Conservation (phyloP, 2,888 invertebrate species). For the Sipha maydis region DNA sequence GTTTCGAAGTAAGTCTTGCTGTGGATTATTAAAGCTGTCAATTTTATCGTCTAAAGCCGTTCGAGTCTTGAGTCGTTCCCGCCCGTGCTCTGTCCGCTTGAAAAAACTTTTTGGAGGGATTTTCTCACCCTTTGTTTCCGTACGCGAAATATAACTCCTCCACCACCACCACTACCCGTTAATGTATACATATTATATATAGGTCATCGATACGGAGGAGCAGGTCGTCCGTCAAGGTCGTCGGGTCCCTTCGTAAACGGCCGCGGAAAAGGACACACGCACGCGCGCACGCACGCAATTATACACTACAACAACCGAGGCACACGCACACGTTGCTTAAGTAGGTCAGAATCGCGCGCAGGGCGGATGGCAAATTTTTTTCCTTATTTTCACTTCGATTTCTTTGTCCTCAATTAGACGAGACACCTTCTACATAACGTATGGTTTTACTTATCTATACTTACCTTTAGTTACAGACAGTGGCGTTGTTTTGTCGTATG, state of each 20-base stretch:
- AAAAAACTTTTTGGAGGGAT: neutral
- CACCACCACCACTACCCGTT: too few relatives aligned
- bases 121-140: neutral
- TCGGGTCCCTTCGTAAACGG: slow-evolving; percentile 35
- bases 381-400: neutral
- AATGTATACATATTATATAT: neutral
- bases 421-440: too few relatives aligned
- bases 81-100: neutral
- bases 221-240: slow-evolving; percentile 59
- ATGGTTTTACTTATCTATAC: too few relatives aligned
- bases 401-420: neutral
- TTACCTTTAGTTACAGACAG: too few relatives aligned
- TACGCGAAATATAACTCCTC: too few relatives aligned
- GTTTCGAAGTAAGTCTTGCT: neutral
- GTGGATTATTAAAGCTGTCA: neutral
- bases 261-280: neutral
- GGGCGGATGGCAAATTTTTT: slow-evolving; percentile 1
- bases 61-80: neutral
- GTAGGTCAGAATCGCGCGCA: slow-evolving; percentile 53
- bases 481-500: too few relatives aligned
- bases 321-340: slow-evolving; percentile 1
- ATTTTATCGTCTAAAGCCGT: neutral
- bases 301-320: neutral
- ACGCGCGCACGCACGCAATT: neutral
- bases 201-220: slow-evolving; percentile 39